Conservation (phyloP, 1,140 invertebrate genomes). For the Diabrotica virgifera region DNA sequence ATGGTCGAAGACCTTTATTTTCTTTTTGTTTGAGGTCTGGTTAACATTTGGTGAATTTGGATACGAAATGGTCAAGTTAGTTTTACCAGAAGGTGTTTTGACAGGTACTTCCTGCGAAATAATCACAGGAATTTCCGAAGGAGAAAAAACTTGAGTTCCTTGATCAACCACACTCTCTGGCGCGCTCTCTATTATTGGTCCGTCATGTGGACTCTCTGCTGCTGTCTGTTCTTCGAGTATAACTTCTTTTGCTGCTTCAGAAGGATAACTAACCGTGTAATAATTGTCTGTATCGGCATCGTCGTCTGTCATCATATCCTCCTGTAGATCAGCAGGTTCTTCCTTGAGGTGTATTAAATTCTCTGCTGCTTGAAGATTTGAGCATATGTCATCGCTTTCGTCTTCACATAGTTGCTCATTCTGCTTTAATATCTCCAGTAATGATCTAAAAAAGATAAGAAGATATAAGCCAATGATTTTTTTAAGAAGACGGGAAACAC, state of each 20-base stretch:
- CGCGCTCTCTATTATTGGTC: neutral
- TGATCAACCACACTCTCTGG: neutral
- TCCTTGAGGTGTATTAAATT: neutral
- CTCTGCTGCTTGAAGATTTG: neutral
- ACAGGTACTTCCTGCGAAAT: neutral
- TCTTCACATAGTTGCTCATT: constrained; percentile 2
- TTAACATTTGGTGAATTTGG: neutral
- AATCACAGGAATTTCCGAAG: neutral
- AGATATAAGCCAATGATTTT: neutral
- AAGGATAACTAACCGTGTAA: neutral
- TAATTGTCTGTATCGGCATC: neutral
- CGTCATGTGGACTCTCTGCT: neutral
- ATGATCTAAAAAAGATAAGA: neutral
- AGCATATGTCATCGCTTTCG: neutral
- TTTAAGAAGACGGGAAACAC: no score
- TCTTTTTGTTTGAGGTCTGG: neutral
- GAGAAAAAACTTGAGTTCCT: neutral
- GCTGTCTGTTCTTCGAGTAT: neutral
- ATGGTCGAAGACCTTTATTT: neutral
- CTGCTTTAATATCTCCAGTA: neutral
- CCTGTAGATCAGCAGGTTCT: neutral
- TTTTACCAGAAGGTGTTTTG: neutral
- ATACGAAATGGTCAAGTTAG: neutral
- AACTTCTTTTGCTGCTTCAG: neutral
- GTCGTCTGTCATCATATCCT: neutral